phyloP scores from a whole-genome alignment of 2,888 invertebrate genomes.

The Polydesmus complanatus region DNA sequence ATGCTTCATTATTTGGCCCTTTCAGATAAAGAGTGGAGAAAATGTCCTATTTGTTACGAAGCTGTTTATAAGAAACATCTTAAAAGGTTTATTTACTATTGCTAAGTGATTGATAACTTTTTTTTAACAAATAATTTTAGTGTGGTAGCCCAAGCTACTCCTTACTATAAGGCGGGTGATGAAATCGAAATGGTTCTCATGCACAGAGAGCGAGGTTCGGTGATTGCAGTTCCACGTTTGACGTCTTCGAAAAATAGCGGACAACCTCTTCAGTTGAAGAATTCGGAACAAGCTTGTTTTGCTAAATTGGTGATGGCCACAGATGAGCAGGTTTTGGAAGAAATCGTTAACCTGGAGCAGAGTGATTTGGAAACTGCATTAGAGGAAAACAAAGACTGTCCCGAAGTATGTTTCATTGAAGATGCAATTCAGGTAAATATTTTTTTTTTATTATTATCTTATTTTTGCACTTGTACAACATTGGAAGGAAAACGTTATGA shows the following conservation, averaged over 20 bases:
- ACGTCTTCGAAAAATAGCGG: slow-evolving; percentile 25
- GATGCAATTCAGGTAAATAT: slow-evolving; percentile 52
- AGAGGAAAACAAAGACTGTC: slow-evolving; percentile 47
- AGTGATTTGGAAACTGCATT: slow-evolving; percentile 46
- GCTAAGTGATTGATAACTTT: not conserved
- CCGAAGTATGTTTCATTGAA: slow-evolving; percentile 73
- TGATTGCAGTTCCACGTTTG: slow-evolving; percentile 40
- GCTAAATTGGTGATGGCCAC: slow-evolving; percentile 59
- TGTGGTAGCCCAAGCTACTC: slow-evolving; percentile 38
- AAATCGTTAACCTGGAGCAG: slow-evolving; percentile 60
- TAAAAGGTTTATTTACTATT: slow-evolving; percentile 46
- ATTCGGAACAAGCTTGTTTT: slow-evolving; percentile 26
- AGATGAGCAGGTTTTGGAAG: slow-evolving; percentile 42
- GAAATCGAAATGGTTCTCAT: slow-evolving; percentile 66
- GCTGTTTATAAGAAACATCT: slow-evolving; percentile 63
- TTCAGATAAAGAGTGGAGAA: slow-evolving; percentile 64
- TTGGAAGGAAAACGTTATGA: too few relatives aligned
- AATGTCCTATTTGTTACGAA: slow-evolving; percentile 87
- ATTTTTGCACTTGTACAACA: too few relatives aligned
- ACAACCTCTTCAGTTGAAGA: slow-evolving; percentile 25
- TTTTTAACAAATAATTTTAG: slow-evolving; percentile 32
- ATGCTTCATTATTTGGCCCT: slow-evolving; percentile 79
- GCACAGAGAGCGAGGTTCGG: slow-evolving; percentile 56
- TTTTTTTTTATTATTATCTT: too few relatives aligned
- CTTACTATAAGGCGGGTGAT: slow-evolving; percentile 44